Evolutionary conservation across 2,888 invertebrate genomes (phyloP).

Genomic region (Platycheirus rosarum): DNA sequence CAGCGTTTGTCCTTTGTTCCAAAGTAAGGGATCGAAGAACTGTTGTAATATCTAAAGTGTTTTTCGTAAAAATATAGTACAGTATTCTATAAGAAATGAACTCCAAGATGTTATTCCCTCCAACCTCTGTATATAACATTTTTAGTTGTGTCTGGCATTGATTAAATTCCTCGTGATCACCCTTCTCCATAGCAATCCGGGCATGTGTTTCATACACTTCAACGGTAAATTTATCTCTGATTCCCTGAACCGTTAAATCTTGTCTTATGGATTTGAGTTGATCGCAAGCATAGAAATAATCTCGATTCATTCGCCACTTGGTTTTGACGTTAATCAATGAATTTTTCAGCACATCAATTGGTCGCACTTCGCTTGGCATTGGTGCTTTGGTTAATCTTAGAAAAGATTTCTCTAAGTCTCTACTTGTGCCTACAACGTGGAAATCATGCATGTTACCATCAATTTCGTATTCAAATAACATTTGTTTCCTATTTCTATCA

Average conservation of each 20-base stretch:
- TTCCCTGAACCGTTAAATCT: slow-evolving; percentile 99
- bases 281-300: slow-evolving; percentile 98
- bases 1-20: slow-evolving; percentile 91
- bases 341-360: slow-evolving; percentile 91
- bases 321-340: slow-evolving; percentile 95
- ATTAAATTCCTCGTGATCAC: slow-evolving; percentile 99
- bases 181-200: slow-evolving; percentile 97
- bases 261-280: slow-evolving; percentile 99
- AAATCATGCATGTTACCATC: slow-evolving; percentile 91
- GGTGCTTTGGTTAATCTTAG: slow-evolving; percentile 98
- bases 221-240: slow-evolving; percentile 97
- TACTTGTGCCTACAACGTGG: slow-evolving; percentile 97
- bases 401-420: slow-evolving; percentile 97
- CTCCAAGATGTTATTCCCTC: slow-evolving; percentile 91
- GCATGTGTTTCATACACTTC: slow-evolving; percentile 99
- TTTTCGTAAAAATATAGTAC: slow-evolving; percentile 99
- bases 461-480: slow-evolving; percentile 85
- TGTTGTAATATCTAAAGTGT: slow-evolving; percentile 97
- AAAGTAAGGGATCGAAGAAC: slow-evolving; percentile 91
- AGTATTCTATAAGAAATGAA: slow-evolving; percentile 98
- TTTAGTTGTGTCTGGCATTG: slow-evolving; percentile 99
- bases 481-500: slow-evolving; percentile 65
- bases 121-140: slow-evolving; percentile 94
- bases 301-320: slow-evolving; percentile 94
- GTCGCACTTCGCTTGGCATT: slow-evolving; percentile 94